A percentile compares a stretch with the other conserved stretches of the same genome.
Evolutionary conservation across 2,888 invertebrate genomes (phyloP).

Genomic region (Zootermopsis nevadensis): DNA sequence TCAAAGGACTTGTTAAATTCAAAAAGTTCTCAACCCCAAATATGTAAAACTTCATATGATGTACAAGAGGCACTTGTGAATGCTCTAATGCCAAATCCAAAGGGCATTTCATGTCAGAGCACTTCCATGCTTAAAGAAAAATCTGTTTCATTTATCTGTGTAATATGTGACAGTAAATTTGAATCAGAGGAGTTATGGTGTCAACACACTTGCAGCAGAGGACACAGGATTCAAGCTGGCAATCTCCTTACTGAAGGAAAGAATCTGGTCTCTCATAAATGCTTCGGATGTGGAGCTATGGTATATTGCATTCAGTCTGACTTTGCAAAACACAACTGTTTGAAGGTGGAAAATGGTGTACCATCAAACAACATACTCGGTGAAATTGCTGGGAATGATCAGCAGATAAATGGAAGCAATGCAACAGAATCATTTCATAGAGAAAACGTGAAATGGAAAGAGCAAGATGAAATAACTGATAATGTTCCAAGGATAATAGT

Average conservation of each 20-base stretch:
- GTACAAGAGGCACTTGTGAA: neutral
- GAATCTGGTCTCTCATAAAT: neutral
- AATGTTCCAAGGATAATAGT: neutral
- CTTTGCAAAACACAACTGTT: neutral
- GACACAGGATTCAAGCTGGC: neutral
- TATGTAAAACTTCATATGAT: neutral
- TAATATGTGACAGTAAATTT: neutral
- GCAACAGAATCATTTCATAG: neutral
- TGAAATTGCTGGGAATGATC: neutral
- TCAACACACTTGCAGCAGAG: neutral
- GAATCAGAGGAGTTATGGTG: neutral
- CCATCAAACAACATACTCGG: neutral
- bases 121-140: neutral
- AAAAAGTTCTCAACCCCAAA: neutral
- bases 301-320: neutral
- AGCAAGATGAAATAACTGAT: neutral
- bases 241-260: neutral
- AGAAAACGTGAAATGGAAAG: neutral
- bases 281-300: neutral
- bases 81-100: neutral
- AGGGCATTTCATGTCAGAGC: neutral
- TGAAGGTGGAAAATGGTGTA: neutral
- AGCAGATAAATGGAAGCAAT: neutral
- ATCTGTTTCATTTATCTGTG: neutral
- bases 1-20: neutral